Base-by-base conservation (phyloP, 2,113 vertebrate genomes). In the Oreocharis arfaki region DNA sequence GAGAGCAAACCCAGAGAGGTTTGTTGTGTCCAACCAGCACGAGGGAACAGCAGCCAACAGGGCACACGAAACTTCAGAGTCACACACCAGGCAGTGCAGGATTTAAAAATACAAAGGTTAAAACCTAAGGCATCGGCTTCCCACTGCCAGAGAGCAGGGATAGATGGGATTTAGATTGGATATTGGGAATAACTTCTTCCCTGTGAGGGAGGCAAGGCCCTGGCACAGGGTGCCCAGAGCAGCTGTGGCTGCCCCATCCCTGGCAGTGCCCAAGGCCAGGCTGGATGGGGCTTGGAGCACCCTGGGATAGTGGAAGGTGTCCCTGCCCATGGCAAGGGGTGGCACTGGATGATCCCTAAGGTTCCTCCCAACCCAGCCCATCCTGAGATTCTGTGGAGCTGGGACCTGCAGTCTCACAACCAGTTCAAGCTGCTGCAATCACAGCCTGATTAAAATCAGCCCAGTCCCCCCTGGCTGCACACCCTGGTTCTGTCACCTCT, bases 201-300 rank as follows among this genome's bases (percentile, higher is more conserved):
- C 46, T 68, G 16, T 0, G 5, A 75, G 39, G 46, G 44, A 33
- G 37, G 12, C 1, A 0, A 73, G 22, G 44, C 23, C 13, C 61
- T 55, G 61, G 87, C 61, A 53, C 70, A 61, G 67, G 41, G 10
- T 57, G 50, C 7, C 32, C 76, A 80, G 69, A 46, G 60, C 0
- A 82, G 78, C 61, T 68, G 60, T 26, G 53, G 60, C 69, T 89
- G 69, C 61, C 42, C 46, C 69, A 75, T 39, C 53, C 46, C 46
- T 82, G 87, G 46, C 0, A 60, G 20, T 68, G 53, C 0, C 78
- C 78, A 6, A 53, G 53, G 52, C 32, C 42, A 50, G 49, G 59
- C 0, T 81, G 86, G 68, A 44, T 0, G 0, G 35, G 21, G 21
- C 10, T 21, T 8, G 52, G 84, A 44, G 44, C 37, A 44, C 0